phyloP scores from a whole-genome alignment of 2,888 invertebrate genomes.

The Ischnura elegans region DNA sequence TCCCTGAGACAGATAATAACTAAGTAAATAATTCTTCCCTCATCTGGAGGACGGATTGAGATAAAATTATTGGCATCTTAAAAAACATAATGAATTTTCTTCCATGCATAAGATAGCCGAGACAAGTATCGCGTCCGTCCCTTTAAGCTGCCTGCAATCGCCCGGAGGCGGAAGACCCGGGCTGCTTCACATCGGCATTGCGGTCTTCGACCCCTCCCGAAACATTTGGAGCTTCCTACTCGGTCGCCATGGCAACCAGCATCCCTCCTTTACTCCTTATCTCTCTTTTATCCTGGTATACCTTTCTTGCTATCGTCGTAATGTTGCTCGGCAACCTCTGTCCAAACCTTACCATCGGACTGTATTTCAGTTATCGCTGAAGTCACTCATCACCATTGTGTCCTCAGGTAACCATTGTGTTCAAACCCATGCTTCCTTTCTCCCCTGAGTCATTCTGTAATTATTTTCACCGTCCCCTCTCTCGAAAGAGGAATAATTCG shows the following conservation, averaged over 20 bases:
- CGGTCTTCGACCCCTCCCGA: not conserved
- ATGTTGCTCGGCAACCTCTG: slow-evolving; percentile 6
- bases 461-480: not conserved
- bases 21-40: too few relatives aligned
- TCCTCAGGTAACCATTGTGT: not conserved
- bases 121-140: not conserved
- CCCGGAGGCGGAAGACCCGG: not conserved
- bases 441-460: not conserved
- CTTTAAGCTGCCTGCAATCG: not conserved
- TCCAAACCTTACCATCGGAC: slow-evolving; percentile 6
- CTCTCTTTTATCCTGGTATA: not conserved
- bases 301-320: slow-evolving; percentile 16
- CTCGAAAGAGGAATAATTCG: not conserved
- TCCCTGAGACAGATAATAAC: too few relatives aligned
- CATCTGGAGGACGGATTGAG: too few relatives aligned
- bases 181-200: slow-evolving; percentile 25
- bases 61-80: too few relatives aligned
- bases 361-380: slow-evolving; percentile 3
- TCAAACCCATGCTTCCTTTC: not conserved
- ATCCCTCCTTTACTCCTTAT: not conserved
- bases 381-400: too few relatives aligned
- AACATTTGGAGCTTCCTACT: not conserved
- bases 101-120: not conserved
- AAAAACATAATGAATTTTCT: too few relatives aligned
- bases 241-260: slow-evolving; percentile 28